Base-by-base conservation (phyloP, 2,797 vertebrate genomes). In the Carduelis carduelis region DNA sequence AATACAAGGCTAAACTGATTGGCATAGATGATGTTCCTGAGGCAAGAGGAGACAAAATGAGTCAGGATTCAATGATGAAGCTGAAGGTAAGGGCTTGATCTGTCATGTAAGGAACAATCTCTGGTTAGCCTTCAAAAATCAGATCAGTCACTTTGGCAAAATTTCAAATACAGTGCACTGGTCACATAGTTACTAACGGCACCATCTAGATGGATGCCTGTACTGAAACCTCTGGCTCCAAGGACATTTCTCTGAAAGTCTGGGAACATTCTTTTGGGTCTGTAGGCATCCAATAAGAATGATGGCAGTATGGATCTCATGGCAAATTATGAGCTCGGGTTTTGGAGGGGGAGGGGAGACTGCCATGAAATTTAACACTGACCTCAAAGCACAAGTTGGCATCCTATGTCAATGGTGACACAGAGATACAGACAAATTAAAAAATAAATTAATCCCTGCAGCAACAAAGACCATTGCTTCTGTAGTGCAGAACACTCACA, bases 51-150 rank as follows among this genome's bases (percentile, higher is more conserved):
- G 99, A 99, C 96, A 99, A 99, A 97, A 99, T 99, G 99, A 99
- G 98, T 95, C 99, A 99, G 95, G 99, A 99, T 97, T 99, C 99
- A 65, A 99, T 99, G 99, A 99, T 99, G 99, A 99, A 99, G 92
- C 97, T 99, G 3, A 99, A 99, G 99, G 99, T 99, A 97, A 83
- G 72, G 8, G 5, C n/a, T 80, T 91, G 60, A 74, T 19, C n/a
- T 86, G 41, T 8, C 10, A 34, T 2, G 0, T 66, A 37, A 68
- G 30, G 28, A 68, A 21, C 5, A 41, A 9, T 14, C 59, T 88
- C 15, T 44, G 6, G 8, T n/a, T 66, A 52, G 16, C 28, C 14
- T 77, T 63, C 52, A 80, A n/a, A 76, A 83, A 55, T 22, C 12
- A 32, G 4, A 78, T 43, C 23, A 28, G 12, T 65, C 24, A 35